These are phyloP conservation scores for Camponotus floridanus DNA, from an alignment of 1,140 invertebrate genomes.

Conservation along the genomic window DNA sequence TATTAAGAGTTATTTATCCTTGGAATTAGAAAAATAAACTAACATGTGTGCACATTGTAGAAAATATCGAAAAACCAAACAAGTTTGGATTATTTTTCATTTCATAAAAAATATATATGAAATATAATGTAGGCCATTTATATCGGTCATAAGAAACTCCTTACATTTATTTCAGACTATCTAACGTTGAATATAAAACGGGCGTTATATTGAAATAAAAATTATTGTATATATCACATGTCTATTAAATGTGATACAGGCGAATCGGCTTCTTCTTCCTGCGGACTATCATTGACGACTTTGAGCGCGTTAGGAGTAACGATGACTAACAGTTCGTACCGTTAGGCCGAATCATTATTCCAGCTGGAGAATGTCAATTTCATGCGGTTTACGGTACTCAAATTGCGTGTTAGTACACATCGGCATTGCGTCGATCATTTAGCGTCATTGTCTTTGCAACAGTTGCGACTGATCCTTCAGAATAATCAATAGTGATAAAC, in stretches of 20 bases:
- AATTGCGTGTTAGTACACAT: conserved; percentile 80
- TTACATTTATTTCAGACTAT: background rate
- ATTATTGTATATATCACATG: background rate
- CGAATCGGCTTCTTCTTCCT: background rate
- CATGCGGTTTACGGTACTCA: conserved; percentile 83
- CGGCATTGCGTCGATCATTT: conserved; percentile 46
- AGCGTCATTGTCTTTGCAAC: conserved; percentile 46
- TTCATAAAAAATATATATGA: background rate
- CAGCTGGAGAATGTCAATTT: conserved; percentile 83
- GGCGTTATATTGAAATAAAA: background rate
- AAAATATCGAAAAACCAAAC: background rate
- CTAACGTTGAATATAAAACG: background rate
- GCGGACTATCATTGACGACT: conserved; percentile 52
- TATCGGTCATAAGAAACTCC: background rate
- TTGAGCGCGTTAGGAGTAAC: conserved; percentile 73
- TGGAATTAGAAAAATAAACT: background rate
- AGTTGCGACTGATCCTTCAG: conserved; percentile 4
- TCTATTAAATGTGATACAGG: conserved; percentile 16
- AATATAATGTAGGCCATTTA: background rate
- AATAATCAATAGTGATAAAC: conserved; percentile 21
- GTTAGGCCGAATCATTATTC: conserved; percentile 81
- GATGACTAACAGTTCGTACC: conserved; percentile 82
- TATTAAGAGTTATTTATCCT: conserved; percentile 8
- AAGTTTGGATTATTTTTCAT: background rate
- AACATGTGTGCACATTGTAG: background rate